Conservation (phyloP, 2,797 vertebrate genomes). For the Crocidura indochinensis region DNA sequence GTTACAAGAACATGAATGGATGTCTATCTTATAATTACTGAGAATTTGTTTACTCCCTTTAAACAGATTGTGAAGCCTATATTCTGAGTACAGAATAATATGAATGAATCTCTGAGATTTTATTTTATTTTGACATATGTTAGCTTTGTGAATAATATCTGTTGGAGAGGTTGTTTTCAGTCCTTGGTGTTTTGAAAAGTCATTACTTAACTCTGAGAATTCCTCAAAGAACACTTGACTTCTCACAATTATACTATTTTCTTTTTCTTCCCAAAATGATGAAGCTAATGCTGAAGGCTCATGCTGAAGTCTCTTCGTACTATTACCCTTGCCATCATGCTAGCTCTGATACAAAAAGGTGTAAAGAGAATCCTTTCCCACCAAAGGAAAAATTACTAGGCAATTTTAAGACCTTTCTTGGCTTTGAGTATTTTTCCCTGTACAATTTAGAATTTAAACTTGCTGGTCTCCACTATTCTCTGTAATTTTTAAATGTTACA, state of each 20-base stretch:
- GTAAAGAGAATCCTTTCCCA: not conserved
- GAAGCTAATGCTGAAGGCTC: constrained; percentile 37
- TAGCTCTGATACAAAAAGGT: not conserved
- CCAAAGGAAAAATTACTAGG: not conserved
- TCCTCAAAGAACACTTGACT: not conserved
- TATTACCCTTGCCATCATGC: not conserved
- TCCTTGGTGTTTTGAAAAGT: not conserved
- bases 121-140: not conserved
- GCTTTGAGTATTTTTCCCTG: not conserved
- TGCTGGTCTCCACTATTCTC: constrained; percentile 8
- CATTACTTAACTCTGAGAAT: not conserved
- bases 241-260: not conserved
- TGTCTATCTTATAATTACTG: not conserved
- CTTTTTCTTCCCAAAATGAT: not conserved
- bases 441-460: constrained; percentile 37
- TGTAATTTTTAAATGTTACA: constrained; percentile 12
- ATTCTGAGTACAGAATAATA: not conserved
- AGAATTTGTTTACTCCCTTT: not conserved
- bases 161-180: not conserved
- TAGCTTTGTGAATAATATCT: not conserved
- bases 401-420: not conserved
- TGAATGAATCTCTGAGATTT: not conserved
- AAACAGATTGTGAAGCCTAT: not conserved
- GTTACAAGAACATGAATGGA: not conserved
- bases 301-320: constrained; percentile 17